Evolutionary conservation across 92 coral and sea anemone genomes (phyloP).

Genomic region (Heteractis magnifica): DNA sequence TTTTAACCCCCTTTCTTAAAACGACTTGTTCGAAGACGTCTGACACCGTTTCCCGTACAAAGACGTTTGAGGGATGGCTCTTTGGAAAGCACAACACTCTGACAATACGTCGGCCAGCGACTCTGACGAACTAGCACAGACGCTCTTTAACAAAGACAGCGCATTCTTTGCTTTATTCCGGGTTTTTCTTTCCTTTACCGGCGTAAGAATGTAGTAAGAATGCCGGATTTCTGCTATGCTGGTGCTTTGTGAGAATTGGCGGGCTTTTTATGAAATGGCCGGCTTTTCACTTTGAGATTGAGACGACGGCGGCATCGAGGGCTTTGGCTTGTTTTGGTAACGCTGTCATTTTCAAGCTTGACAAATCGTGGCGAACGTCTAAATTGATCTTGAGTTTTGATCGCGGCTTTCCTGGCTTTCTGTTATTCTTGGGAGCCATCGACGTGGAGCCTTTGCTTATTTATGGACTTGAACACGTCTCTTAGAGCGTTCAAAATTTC

Average conservation of each 20-base stretch:
- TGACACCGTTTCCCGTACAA: conserved; percentile 4
- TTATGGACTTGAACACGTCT: not conserved
- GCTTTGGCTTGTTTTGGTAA: too few species aligned
- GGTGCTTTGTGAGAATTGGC: not conserved
- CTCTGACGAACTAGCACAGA: conserved; percentile 3
- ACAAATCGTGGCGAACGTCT: not conserved
- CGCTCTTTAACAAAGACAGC: not conserved
- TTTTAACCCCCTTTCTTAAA: conserved; percentile 12
- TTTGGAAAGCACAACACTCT: conserved; percentile 12
- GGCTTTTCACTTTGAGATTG: not conserved
- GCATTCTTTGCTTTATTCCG: not conserved
- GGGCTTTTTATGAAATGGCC: not conserved
- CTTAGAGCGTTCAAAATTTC: too few species aligned
- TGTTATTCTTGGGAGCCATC: too few species aligned
- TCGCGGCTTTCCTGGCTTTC: too few species aligned
- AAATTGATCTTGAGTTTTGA: too few species aligned
- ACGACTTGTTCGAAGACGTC: conserved; percentile 9
- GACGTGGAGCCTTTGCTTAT: not conserved
- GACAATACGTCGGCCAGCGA: not conserved
- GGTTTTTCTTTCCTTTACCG: conserved; percentile 1
- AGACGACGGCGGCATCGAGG: too few species aligned
- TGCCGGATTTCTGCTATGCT: not conserved
- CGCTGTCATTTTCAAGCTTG: too few species aligned
- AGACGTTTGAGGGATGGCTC: not conserved
- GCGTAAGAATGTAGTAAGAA: not conserved